phyloP scores from a whole-genome alignment of 2,113 vertebrate genomes.

The Dasyprocta punctata region DNA sequence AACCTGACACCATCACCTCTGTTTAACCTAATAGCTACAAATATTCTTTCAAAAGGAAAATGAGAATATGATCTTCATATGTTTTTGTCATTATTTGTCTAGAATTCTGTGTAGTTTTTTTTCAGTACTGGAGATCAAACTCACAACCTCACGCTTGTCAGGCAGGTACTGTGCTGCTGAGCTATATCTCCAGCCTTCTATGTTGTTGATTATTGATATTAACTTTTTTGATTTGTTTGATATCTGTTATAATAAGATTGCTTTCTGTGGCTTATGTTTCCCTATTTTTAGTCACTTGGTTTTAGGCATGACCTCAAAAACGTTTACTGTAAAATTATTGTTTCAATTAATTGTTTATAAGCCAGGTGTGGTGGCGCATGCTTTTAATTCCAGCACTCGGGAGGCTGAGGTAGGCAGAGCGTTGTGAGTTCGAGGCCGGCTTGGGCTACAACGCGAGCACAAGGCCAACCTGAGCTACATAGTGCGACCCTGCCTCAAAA shows the following conservation, averaged over 20 bases:
- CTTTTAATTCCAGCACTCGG: too few relatives aligned
- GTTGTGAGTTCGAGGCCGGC: too few relatives aligned
- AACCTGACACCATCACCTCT: neutral
- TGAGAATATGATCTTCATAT: neutral
- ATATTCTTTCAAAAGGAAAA: constrained; percentile 3
- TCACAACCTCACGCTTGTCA: too few relatives aligned
- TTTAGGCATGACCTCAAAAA: neutral
- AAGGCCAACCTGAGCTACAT: too few relatives aligned
- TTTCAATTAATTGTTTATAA: constrained; percentile 7
- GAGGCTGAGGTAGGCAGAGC: too few relatives aligned
- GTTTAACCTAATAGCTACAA: neutral
- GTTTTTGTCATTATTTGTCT: neutral
- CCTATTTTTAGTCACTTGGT: neutral
- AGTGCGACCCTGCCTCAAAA: too few relatives aligned
- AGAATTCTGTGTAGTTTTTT: neutral
- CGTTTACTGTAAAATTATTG: neutral
- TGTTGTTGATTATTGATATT: neutral
- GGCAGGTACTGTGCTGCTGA: too few relatives aligned
- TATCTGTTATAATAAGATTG: neutral
- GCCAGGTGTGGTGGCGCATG: too few relatives aligned
- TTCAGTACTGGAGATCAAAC: too few relatives aligned
- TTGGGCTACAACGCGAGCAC: too few relatives aligned
- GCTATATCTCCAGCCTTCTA: neutral
- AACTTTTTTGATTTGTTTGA: neutral
- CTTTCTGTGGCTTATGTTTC: neutral